Conservation (phyloP, 2,797 vertebrate species). For the Myotis vivesi region DNA sequence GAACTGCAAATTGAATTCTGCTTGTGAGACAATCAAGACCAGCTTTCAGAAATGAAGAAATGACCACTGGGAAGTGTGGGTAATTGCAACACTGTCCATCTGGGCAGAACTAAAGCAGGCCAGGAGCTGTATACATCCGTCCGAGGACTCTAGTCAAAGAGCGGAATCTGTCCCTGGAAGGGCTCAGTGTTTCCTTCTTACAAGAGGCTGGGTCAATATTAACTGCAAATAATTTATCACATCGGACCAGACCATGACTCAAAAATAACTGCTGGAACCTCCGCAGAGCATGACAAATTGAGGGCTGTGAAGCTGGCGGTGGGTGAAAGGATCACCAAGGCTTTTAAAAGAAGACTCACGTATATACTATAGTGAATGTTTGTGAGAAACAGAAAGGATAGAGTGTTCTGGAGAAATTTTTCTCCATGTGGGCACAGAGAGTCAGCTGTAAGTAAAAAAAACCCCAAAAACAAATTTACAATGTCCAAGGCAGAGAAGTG, state of each 20-base stretch:
- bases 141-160: background rate
- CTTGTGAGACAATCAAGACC: conserved; percentile 85
- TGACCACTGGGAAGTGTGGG: conserved; percentile 77
- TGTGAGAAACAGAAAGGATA: background rate
- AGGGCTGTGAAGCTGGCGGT: background rate
- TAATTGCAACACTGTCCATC: conserved; percentile 58
- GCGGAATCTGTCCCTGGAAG: background rate
- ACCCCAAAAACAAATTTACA: conserved; percentile 12
- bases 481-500: background rate
- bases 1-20: conserved; percentile 86
- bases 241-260: background rate
- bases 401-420: background rate
- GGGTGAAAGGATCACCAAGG: background rate
- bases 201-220: conserved; percentile 20
- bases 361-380: background rate
- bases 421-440: background rate
- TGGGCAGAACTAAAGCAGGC: conserved; percentile 42
- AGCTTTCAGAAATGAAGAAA: conserved; percentile 86
- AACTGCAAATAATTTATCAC: conserved; percentile 7
- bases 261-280: background rate
- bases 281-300: background rate
- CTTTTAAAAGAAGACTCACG: background rate
- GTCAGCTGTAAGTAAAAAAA: background rate
- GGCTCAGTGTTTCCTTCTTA: background rate
- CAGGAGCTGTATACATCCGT: conserved; percentile 8